A percentile compares a stretch with the other conserved stretches of the same genome.
These are phyloP conservation scores for Halcyon badia DNA, from an alignment of 2,797 vertebrate species.

Conservation along the genomic window DNA sequence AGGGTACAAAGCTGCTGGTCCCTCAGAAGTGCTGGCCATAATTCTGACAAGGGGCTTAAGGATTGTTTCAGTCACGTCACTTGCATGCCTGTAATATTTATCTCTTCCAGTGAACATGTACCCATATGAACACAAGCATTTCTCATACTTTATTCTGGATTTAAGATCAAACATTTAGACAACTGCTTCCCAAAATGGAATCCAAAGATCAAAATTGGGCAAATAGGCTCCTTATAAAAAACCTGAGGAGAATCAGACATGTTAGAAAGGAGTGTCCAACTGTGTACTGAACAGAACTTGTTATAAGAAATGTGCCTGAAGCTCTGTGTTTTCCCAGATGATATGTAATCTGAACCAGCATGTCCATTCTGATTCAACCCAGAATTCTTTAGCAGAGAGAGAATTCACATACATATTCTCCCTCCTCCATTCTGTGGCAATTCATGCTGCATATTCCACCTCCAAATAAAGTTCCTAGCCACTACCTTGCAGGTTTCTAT, in stretches of 20 bases:
- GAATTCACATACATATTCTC: accelerated
- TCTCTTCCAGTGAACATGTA: background rate
- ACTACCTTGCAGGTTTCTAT: background rate
- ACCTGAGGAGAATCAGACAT: background rate
- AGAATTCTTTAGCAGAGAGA: background rate
- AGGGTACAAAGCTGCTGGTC: background rate
- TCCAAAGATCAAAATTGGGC: background rate
- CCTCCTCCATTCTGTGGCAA: background rate
- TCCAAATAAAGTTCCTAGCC: background rate
- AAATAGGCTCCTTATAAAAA: background rate
- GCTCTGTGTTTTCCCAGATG: background rate
- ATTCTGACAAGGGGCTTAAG: background rate
- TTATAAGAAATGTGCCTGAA: background rate
- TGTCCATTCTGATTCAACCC: background rate
- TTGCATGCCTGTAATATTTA: background rate
- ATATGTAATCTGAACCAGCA: background rate
- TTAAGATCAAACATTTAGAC: background rate
- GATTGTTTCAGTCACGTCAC: background rate
- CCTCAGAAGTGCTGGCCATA: background rate
- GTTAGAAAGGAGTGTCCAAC: background rate
- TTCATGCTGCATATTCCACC: background rate
- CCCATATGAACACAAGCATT: background rate
- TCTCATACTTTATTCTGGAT: background rate
- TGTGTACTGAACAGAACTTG: background rate
- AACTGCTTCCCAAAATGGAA: background rate